Evolutionary conservation across 2,888 invertebrate genomes (phyloP), one percentile per base, ranked within the genome.

Genomic region (Liposcelis brunnea): DNA sequence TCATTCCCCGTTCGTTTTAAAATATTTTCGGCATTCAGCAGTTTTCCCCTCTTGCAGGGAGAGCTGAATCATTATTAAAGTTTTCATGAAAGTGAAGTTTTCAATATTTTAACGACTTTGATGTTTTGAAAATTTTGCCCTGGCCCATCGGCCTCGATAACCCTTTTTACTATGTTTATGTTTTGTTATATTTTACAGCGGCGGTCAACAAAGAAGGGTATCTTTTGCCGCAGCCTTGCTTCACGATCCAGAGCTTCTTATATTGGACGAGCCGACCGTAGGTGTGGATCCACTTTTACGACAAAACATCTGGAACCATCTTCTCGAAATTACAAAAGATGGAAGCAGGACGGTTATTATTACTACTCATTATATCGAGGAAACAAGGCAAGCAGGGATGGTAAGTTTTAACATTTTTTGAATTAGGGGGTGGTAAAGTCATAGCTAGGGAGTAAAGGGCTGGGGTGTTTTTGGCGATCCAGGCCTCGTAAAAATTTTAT

Each of bases 201-300:
- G 91, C 36, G 93, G 93, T 11, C 91, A 93, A 59, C 82, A 84
- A 60, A 68, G 93, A 45, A 71, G 93, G 50, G 83, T 90, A 2
- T 91, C 91, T 0, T 72, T 93, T 53, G 86, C 90, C 0, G 83
- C 86, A 0, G 87, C 91, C 0, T 66, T 93, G 26, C 68, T 93
- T 35, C 87, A 91, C 52, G 82, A 86, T 49, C 91, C 93, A 0
- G 87, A 90, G 58, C 68, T 93, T 26, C 64, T 93, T 48, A 91
- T 93, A 55, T 66, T 93, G 47, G 93, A 93, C 57, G 93, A 93
- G 58, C 91, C 91, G 0, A 93, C 91, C 0, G 91, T 90, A 12
- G 93, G 91, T 31, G 84, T 93, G 2, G 91, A 93, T 65, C 91
- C 91, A 1, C 73, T 91, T 31, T 65, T 93, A 10, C 67, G 87